Evolutionary conservation across 1,140 invertebrate species (phyloP).

Genomic region (Trypoxylus dichotomus): DNA sequence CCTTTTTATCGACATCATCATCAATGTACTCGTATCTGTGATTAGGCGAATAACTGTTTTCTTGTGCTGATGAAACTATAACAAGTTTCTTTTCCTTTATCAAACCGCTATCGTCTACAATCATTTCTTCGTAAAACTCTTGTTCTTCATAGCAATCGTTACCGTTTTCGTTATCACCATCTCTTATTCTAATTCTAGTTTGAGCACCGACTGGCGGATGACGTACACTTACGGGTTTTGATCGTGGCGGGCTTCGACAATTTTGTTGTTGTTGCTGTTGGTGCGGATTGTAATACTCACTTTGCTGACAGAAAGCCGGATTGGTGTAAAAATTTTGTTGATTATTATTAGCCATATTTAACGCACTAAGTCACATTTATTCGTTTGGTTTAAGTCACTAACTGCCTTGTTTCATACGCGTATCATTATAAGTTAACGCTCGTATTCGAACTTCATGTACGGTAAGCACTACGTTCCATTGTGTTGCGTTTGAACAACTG

Average conservation of each 20-base stretch:
- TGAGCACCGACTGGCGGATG: constrained; percentile 50
- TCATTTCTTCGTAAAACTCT: constrained; percentile 53
- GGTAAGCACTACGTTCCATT: constrained; percentile 8
- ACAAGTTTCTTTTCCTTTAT: constrained; percentile 50
- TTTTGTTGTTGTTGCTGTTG: constrained; percentile 51
- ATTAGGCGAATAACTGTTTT: constrained; percentile 2
- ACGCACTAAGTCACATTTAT: not conserved
- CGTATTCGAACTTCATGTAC: constrained; percentile 34
- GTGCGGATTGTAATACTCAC: constrained; percentile 61
- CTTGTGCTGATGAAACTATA: constrained; percentile 37
- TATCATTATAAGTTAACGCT: constrained; percentile 33
- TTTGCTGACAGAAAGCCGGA: constrained; percentile 75
- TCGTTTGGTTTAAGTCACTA: not conserved
- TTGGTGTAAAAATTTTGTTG: constrained; percentile 65
- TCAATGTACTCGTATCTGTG: constrained; percentile 28
- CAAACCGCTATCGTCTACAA: constrained; percentile 49
- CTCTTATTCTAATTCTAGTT: constrained; percentile 31
- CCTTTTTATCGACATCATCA: constrained; percentile 10
- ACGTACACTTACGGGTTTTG: constrained; percentile 27
- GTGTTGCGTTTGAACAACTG: constrained; percentile 39
- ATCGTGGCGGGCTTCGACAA: constrained; percentile 49
- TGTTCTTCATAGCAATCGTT: constrained; percentile 46
- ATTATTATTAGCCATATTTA: constrained; percentile 37
- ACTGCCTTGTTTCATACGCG: not conserved
- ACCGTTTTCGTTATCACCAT: constrained; percentile 28